These are phyloP conservation scores for Phorcus lineatus DNA, from an alignment of 2,888 invertebrate genomes.

Conservation along the genomic window DNA sequence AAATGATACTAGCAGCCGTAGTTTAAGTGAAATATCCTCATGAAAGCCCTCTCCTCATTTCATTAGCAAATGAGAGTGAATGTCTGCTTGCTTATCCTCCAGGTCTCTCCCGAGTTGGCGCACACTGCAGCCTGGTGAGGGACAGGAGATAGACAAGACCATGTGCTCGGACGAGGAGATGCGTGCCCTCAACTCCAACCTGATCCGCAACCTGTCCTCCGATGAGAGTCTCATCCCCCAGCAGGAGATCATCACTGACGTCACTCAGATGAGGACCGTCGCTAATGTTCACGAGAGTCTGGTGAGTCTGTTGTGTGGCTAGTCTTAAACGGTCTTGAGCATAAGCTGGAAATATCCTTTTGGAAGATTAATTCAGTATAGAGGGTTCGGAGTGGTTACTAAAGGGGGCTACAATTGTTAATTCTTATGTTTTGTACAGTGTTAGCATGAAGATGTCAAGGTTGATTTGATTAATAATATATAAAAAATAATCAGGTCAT, in stretches of 20 bases:
- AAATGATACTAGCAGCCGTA: no score
- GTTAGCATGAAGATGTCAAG: no score
- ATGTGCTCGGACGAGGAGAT: conserved; percentile 86
- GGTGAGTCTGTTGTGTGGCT: conserved; percentile 77
- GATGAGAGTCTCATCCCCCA: conserved; percentile 90
- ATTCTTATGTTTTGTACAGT: no score
- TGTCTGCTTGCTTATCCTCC: neutral
- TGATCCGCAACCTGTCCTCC: conserved; percentile 86
- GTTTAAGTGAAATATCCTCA: no score
- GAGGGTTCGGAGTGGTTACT: no score
- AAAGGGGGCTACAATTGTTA: no score
- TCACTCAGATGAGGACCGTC: conserved; percentile 87
- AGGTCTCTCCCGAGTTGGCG: conserved; percentile 82
- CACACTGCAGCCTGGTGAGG: conserved; percentile 69
- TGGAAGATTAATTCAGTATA: no score
- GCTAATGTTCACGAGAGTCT: conserved; percentile 94
- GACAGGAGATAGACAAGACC: conserved; percentile 63
- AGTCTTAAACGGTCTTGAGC: no score
- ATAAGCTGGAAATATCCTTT: no score
- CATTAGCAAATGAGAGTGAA: neutral
- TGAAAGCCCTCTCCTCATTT: no score
- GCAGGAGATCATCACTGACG: conserved; percentile 91
- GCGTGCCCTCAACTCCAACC: conserved; percentile 85
- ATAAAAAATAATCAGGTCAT: no score
- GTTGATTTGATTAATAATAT: no score